These are phyloP conservation scores for Sesia bembeciformis DNA, from an alignment of 2,888 invertebrate genomes.

Conservation along the genomic window DNA sequence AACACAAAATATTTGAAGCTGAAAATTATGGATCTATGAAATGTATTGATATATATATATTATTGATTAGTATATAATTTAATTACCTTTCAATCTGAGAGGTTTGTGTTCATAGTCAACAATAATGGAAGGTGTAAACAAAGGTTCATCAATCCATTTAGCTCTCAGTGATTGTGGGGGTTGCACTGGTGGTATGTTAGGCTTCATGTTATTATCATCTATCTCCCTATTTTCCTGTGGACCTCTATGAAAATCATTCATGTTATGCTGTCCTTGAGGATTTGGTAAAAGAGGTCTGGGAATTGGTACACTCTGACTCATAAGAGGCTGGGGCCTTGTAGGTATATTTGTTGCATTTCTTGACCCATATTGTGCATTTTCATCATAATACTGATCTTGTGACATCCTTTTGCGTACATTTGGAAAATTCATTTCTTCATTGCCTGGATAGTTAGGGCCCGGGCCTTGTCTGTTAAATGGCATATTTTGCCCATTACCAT, in stretches of 20 bases:
- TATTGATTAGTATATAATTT: not conserved
- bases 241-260: conserved; percentile 18
- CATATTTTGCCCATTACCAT: conserved; percentile 26
- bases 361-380: conserved; percentile 22
- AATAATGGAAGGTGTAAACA: conserved; percentile 73
- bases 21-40: too few relatives aligned
- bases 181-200: conserved; percentile 3
- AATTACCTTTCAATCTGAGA: conserved; percentile 68
- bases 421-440: too few relatives aligned
- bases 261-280: conserved; percentile 15
- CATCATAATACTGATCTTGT: conserved; percentile 30
- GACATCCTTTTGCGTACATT: too few relatives aligned
- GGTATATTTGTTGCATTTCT: conserved; percentile 7
- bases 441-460: conserved; percentile 14
- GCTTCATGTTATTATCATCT: not conserved
- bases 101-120: conserved; percentile 83
- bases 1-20: too few relatives aligned
- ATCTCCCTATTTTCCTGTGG: conserved; percentile 12
- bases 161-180: conserved; percentile 18
- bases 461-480: conserved; percentile 17
- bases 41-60: too few relatives aligned
- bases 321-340: conserved; percentile 2
- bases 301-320: conserved; percentile 4
- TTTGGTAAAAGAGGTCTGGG: conserved; percentile 22
- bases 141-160: conserved; percentile 59